Conservation (phyloP, 2,797 vertebrate species). For the Brotula barbata region DNA sequence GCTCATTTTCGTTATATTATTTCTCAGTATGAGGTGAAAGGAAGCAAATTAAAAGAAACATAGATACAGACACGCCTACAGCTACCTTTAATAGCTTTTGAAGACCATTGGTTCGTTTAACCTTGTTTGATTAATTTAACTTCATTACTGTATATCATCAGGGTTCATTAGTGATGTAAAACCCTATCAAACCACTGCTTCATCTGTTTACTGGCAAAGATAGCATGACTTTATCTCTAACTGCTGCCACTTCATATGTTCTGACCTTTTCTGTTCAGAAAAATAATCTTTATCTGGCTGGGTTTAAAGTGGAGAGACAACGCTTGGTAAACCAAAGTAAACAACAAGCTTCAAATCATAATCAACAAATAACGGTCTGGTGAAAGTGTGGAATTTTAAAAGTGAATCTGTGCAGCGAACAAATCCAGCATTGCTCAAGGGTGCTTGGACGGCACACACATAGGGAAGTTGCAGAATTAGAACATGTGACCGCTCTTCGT, state of each 20-base stretch:
- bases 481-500: slow-evolving; percentile 5
- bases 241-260: not conserved
- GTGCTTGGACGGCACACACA: slow-evolving; percentile 20
- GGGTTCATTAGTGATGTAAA: too few relatives aligned
- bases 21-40: not conserved
- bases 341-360: slow-evolving; percentile 24
- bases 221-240: too few relatives aligned
- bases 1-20: not conserved
- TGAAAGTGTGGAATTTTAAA: slow-evolving; percentile 2
- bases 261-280: not conserved
- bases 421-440: slow-evolving; percentile 10
- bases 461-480: not conserved
- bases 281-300: slow-evolving; percentile 1
- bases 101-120: too few relatives aligned
- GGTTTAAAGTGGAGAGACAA: slow-evolving; percentile 6
- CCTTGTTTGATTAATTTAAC: too few relatives aligned
- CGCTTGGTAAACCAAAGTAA: slow-evolving; percentile 26
- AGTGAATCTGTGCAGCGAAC: slow-evolving; percentile 16
- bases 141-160: too few relatives aligned
- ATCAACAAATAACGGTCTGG: slow-evolving; percentile 40
- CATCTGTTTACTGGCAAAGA: too few relatives aligned
- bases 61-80: not conserved
- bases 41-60: not conserved
- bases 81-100: too few relatives aligned
- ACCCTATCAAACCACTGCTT: too few relatives aligned